A percentile compares a stretch with the other conserved stretches of the same genome.
Evolutionary conservation across 1,140 invertebrate genomes (phyloP).

Genomic region (Listronotus bonariensis): DNA sequence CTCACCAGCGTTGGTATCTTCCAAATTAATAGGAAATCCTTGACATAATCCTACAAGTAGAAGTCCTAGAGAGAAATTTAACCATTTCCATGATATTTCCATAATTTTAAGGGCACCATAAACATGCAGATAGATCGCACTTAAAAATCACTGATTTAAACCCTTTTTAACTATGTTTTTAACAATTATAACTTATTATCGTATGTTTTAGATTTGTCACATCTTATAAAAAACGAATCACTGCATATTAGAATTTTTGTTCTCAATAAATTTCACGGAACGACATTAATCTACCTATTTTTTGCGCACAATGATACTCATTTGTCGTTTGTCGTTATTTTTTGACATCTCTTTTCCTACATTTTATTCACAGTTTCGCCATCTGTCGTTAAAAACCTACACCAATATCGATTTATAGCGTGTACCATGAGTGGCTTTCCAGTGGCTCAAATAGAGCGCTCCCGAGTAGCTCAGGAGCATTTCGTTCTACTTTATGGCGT

Average conservation of each 20-base stretch:
- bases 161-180: slow-evolving; percentile 1
- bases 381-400: too few species aligned
- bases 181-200: slow-evolving; percentile 4
- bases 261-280: slow-evolving; percentile 1
- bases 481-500: too few species aligned
- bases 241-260: slow-evolving; percentile 10
- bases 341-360: slow-evolving; percentile 6
- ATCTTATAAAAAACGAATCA: slow-evolving; percentile 25
- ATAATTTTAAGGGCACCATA: slow-evolving; percentile 45
- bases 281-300: slow-evolving; percentile 26
- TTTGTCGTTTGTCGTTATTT: background rate
- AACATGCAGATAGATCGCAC: slow-evolving; percentile 3
- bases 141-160: slow-evolving; percentile 13
- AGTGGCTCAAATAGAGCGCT: too few species aligned
- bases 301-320: slow-evolving; percentile 30
- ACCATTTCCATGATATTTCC: slow-evolving; percentile 52
- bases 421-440: too few species aligned
- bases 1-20: slow-evolving; percentile 51
- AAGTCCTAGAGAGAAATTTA: slow-evolving; percentile 42
- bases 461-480: too few species aligned
- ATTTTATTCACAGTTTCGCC: too few species aligned
- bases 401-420: too few species aligned
- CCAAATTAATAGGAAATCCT: slow-evolving; percentile 51
- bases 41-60: slow-evolving; percentile 50
- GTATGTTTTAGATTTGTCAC: slow-evolving; percentile 22